phyloP scores from a whole-genome alignment of 1,140 invertebrate genomes.

The Helicoverpa armigera region DNA sequence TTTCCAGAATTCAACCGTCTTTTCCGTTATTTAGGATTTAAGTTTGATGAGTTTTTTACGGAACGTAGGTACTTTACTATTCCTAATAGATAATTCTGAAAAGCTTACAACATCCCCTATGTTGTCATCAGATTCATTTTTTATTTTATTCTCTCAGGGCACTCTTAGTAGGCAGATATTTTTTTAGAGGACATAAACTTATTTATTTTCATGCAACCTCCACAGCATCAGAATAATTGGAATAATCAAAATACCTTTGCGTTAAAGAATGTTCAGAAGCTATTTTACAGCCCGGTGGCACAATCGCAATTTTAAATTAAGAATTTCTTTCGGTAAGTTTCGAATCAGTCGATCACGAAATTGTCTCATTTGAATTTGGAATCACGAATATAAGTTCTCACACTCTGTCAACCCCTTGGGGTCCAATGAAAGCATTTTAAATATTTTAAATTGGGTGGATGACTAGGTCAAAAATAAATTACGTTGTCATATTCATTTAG shows the following conservation, averaged over 20 bases:
- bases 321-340: conserved; percentile 58
- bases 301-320: conserved; percentile 56
- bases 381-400: conserved; percentile 68
- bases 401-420: conserved; percentile 61
- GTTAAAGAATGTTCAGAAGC: conserved; percentile 11
- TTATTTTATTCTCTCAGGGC: too few species aligned
- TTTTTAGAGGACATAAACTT: too few species aligned
- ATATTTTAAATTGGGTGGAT: conserved; percentile 43
- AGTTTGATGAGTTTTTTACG: too few species aligned
- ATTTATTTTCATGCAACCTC: not conserved
- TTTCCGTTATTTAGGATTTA: too few species aligned
- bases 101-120: too few species aligned
- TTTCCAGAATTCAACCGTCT: too few species aligned
- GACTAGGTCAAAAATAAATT: too few species aligned
- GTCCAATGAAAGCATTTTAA: conserved; percentile 37
- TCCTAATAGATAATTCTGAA: too few species aligned
- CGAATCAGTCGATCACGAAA: conserved; percentile 56
- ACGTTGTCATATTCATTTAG: too few species aligned
- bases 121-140: too few species aligned
- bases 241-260: conserved; percentile 16
- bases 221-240: not conserved
- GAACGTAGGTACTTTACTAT: too few species aligned
- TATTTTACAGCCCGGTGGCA: conserved; percentile 11
- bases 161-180: too few species aligned
- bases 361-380: conserved; percentile 64